A percentile compares a stretch with the other conserved stretches of the same genome.
These are phyloP conservation scores for Phthorimaea operculella DNA, from an alignment of 1,140 invertebrate genomes.

Conservation along the genomic window DNA sequence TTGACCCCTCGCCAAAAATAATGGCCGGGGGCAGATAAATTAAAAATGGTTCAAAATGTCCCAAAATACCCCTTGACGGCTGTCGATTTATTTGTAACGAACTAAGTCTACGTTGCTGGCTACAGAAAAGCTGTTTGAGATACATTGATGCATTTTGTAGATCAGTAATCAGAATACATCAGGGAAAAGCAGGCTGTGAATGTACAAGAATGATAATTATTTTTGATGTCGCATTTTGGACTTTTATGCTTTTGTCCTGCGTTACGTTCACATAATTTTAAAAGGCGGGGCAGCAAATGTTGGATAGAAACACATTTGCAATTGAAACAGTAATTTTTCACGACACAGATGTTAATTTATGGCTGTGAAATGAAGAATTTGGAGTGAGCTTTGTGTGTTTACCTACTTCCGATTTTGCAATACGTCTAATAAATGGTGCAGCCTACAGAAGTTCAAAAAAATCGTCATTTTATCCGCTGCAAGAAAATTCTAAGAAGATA, in stretches of 20 bases:
- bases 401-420: no score
- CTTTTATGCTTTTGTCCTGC: neutral
- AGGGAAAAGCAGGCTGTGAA: no score
- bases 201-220: no score
- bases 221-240: no score
- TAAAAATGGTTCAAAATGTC: constrained; percentile 61
- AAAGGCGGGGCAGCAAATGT: constrained; percentile 2
- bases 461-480: no score
- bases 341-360: constrained; percentile 2
- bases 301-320: constrained; percentile 6
- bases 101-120: no score
- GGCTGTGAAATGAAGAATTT: neutral
- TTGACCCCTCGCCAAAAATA: constrained; percentile 60
- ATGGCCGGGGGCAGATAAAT: constrained; percentile 61
- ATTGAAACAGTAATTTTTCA: constrained; percentile 4
- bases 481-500: no score
- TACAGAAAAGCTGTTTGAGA: no score
- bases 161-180: no score
- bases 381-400: neutral
- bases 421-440: no score
- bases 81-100: constrained; percentile 23
- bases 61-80: constrained; percentile 57
- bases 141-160: no score
- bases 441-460: no score
- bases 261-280: constrained; percentile 4